Evolutionary conservation across 2,113 vertebrate species (phyloP), one percentile per base, ranked within the genome.

Genomic region (Cyprinodon brontotheroides): DNA sequence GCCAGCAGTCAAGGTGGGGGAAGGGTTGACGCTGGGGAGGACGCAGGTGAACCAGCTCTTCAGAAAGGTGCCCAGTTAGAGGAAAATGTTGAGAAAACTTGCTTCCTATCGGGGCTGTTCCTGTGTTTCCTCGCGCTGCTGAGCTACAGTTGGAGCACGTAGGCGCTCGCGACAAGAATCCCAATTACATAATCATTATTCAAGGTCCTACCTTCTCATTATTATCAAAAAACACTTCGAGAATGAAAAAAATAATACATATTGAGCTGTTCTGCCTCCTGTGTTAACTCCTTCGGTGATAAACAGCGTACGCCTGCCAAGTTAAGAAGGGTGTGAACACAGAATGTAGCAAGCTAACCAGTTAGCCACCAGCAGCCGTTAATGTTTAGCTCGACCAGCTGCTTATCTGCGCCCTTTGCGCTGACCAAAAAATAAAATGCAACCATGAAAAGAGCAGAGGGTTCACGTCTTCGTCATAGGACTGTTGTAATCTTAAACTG

Each of bases 171-270:
- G 70, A 78, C 72, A 47, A 77, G 47, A 69, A 72, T 9, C 29
- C 64, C 70, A 48, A 64, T 88, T 90, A 89, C 85, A 88, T 92
- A 93, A 91, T 75, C 80, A 59, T 14, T 82, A 82, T 77, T 78
- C 75, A 81, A 75, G 82, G 76, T 77, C 82, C 40, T 72, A 70
- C 39, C 77, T 77, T 71, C 20, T 0, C 10, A 53, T 11, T 5
- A 5, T 9, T 9, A 20, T 65, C 14, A 7, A 61, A 65, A 59
- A 62, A 53, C 6, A 5, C 20, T 20, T 13, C 13, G 1, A 61
- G 22, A 39, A 13, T 11, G 8, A 57, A 15, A 3, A 29, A 7
- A 36, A 2, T 29, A 8, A 53, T 0, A 47, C n/a, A 14, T 11
- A 38, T 53, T 17, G 5, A 6, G 11, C 50, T 1, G 15, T 15